Conservation (phyloP, 2,113 vertebrate species). For the Cyprinodon brontotheroides region DNA sequence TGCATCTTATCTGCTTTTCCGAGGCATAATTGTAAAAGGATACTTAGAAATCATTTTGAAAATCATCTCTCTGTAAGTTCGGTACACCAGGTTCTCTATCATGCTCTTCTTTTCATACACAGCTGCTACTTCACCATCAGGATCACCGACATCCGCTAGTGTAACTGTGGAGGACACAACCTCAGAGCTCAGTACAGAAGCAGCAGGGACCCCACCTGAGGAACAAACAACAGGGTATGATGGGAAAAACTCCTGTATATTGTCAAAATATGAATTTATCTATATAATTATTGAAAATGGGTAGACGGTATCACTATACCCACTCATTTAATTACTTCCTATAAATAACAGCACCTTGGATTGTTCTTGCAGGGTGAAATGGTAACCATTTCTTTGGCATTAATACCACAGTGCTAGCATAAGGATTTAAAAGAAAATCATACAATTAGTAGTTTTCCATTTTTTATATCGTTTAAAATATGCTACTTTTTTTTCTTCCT, state of each 20-base stretch:
- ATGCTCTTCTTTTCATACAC: constrained; percentile 30
- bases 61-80: constrained; percentile 2
- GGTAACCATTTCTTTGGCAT: neutral
- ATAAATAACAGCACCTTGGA: no score
- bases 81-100: constrained; percentile 10
- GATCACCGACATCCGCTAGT: constrained; percentile 72
- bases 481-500: neutral
- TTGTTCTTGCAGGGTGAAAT: neutral
- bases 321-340: neutral
- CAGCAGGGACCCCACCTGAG: constrained; percentile 71
- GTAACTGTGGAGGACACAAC: constrained; percentile 72
- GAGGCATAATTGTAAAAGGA: neutral
- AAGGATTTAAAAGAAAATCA: neutral
- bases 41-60: neutral
- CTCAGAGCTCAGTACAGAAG: constrained; percentile 74
- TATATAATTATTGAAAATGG: neutral
- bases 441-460: neutral
- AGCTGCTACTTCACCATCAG: constrained; percentile 75
- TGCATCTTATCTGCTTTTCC: constrained; percentile 13
- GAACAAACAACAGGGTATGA: constrained; percentile 82
- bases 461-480: neutral
- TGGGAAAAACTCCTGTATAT: neutral
- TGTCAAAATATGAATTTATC: neutral
- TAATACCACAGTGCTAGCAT: neutral
- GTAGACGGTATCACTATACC: neutral